phyloP scores from a whole-genome alignment of 1,140 invertebrate genomes.

The Dryas iulia region DNA sequence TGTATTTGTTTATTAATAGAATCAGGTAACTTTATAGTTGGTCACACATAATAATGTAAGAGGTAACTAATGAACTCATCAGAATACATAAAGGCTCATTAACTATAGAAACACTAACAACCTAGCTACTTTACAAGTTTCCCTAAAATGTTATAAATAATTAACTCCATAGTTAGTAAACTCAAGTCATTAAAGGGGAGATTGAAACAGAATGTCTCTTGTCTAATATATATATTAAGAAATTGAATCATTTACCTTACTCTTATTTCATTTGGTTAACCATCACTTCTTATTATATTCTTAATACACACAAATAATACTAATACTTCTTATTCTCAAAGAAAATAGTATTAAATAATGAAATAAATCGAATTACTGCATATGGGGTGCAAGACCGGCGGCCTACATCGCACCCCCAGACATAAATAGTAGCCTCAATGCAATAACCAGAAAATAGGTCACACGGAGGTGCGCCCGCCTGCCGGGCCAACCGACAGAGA shows the following conservation, averaged over 20 bases:
- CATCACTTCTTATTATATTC: neutral
- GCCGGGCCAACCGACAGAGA: conserved; percentile 56
- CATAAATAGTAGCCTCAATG: conserved; percentile 77
- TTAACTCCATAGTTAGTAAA: neutral
- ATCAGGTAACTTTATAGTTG: neutral
- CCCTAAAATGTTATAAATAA: neutral
- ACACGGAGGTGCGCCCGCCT: conserved; percentile 71
- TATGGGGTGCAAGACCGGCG: conserved; percentile 54
- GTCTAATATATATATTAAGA: neutral
- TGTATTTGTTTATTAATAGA: too few species aligned
- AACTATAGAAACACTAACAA: neutral
- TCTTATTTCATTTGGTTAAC: neutral
- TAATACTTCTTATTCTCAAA: neutral
- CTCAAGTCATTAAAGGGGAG: neutral
- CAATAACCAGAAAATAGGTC: conserved; percentile 79
- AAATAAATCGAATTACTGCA: conserved; percentile 42
- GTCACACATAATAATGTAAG: neutral
- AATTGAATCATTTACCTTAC: neutral
- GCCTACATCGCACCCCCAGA: conserved; percentile 67
- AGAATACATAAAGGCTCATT: neutral
- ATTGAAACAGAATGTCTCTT: neutral
- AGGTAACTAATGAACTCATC: neutral
- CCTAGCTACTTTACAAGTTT: neutral
- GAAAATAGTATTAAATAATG: neutral
- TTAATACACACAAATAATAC: neutral